Evolutionary conservation across 2,888 invertebrate species (phyloP), one percentile per base, ranked within the genome.

Genomic region (Zeuzera pyrina): DNA sequence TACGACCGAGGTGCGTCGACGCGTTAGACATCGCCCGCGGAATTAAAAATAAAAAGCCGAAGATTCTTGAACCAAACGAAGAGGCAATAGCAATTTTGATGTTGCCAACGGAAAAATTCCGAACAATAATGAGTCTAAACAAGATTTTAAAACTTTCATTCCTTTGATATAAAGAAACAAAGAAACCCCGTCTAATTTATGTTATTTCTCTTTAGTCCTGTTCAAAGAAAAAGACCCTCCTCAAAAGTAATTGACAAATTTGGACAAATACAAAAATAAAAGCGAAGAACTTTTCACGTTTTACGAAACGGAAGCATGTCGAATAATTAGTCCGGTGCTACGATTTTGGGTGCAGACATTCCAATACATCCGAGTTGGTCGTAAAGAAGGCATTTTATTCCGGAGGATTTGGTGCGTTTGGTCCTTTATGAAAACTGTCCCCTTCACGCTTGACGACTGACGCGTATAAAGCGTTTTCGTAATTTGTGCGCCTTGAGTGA

Each of bases 401-500:
- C 38, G 41, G 40, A 51, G 57, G 61, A 61, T 61, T 56, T 54
- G 46, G 35, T 41, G 43, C 43, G 43, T 43, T 34, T 36, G 41
- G 48, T 40, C 48, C 63, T 61, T 71, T 68, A 72, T 69, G 63
- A 64, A 63, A 68, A 65, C 60, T 60, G 59, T 55, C 58, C 64
- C 59, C 56, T 56, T 43, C 47, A 42, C 56, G 50, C 49, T 58
- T 51, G 53, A 41, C 42, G 55, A 51, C 8, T 19, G 19, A 19
- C 19, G 8, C 19, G 19, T 12, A 12, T 25, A 25, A 25, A 63
- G 62, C 60, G 65, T 61, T 51, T 57, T 51, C 49, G 73, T 76
- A 73, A 79, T 79, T 74, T 67, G 57, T 61, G 65, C 56, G 47
- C 61, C 61, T 64, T 56, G 66, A 70, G 63, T 72, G 70, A 77